Evolutionary conservation across 2,797 vertebrate genomes (phyloP), one percentile per base, ranked within the genome.

Genomic region (Streptopelia turtur): DNA sequence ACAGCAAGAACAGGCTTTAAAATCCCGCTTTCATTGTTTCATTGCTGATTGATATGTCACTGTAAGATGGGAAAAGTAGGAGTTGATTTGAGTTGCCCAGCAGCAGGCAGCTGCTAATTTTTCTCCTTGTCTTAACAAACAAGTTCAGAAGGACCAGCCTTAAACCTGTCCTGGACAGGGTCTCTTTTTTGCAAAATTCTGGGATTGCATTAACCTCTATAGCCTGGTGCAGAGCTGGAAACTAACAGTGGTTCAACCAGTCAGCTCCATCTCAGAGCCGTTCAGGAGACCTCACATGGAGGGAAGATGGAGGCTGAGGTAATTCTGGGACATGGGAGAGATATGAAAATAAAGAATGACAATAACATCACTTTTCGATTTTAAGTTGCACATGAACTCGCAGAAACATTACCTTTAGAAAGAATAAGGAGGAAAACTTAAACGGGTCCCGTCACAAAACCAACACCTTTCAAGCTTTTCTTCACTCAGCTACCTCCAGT

Each of bases 171-270:
- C 43, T 45, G 57, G 18, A 39, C 7, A 31, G 21, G 16, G 7
- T 3, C 9, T 37, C 59, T 61, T 49, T 15, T 61, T 11, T 35
- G 11, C 21, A 57, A 35, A 71, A n/a, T 33, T 53, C 49, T 41
- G 45, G 27, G 3, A 8, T 4, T 83, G 45, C 1, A 0, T 27
- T 23, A 49, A 16, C 5, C 47, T 4, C 30, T 21, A 25, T 30
- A 45, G 16, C 6, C 23, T 45, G 16, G 10, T 33, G 55, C 23
- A 49, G 49, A 59, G 43, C 21, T 24, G n/a, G 41, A 65, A 65
- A 28, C 4, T 11, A 66, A 63, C 9, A 11, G 10, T 30, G 5
- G 7, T 35, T 63, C 49, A 49, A 31, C n/a, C 23, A 1, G 11
- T 22, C 30, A 25, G 16, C 43, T 59, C 61, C 14, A 27, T 16